Evolutionary conservation across 2,113 vertebrate species (phyloP).

Genomic region (Rhineura floridana): DNA sequence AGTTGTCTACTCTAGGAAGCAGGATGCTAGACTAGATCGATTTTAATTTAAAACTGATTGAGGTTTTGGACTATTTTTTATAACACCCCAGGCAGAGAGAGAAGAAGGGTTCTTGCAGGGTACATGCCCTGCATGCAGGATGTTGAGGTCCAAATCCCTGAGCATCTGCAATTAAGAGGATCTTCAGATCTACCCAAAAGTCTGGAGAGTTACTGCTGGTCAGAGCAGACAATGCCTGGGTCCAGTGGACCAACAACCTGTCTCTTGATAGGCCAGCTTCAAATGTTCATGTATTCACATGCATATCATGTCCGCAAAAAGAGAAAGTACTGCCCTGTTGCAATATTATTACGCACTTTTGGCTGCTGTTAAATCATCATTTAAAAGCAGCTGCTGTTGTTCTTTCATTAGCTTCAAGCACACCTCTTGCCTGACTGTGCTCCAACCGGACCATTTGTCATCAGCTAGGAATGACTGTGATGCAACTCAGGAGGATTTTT

Average conservation of each 20-base stretch:
- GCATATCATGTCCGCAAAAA: not conserved
- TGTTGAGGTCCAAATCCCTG: no score
- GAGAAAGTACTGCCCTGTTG: no score
- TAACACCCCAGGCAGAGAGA: no score
- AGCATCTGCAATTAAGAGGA: no score
- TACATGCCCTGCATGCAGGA: no score
- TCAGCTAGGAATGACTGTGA: not conserved
- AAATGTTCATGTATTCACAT: not conserved
- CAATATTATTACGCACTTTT: not conserved
- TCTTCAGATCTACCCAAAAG: no score
- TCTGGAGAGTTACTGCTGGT: no score
- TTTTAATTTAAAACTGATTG: no score
- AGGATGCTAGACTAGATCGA: not conserved
- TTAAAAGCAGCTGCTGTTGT: not conserved
- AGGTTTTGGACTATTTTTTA: no score
- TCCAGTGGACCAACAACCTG: no score
- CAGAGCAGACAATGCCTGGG: no score
- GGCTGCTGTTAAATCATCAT: not conserved
- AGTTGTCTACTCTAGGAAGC: not conserved
- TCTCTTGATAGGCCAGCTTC: not conserved
- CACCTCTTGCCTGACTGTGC: conserved; percentile 11
- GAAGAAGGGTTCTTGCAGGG: no score
- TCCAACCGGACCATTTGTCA: not conserved
- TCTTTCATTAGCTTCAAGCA: not conserved
- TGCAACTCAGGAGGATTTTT: not conserved